phyloP scores from a whole-genome alignment of 2,888 invertebrate species.

The Blera fallax region DNA sequence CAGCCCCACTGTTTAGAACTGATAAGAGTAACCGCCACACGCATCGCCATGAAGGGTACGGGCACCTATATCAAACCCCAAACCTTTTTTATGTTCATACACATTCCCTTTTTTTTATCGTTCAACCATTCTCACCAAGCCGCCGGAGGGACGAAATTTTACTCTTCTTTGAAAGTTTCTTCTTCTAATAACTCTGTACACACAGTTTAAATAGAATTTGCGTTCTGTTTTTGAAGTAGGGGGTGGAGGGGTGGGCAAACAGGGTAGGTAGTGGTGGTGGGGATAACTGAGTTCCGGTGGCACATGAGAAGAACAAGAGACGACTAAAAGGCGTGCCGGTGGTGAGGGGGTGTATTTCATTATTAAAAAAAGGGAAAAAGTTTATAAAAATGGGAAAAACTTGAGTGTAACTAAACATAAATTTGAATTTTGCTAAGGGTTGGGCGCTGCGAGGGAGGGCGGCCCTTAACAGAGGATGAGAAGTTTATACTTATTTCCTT shows the following conservation, averaged over 20 bases:
- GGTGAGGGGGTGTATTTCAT: conserved; percentile 77
- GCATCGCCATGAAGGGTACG: conserved; percentile 2
- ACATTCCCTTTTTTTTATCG: background rate
- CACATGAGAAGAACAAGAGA: conserved; percentile 47
- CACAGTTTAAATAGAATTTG: conserved; percentile 80
- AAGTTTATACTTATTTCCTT: conserved; percentile 68
- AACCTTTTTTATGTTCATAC: conserved; percentile 23
- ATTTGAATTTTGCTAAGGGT: conserved; percentile 57
- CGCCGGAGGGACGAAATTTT: conserved; percentile 61
- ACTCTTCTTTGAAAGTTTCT: conserved; percentile 67
- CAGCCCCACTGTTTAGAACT: conserved; percentile 28
- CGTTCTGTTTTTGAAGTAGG: conserved; percentile 69
- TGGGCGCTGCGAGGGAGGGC: background rate
- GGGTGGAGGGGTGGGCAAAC: background rate
- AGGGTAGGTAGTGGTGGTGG: background rate
- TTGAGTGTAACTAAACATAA: conserved; percentile 72
- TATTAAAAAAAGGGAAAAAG: conserved; percentile 79
- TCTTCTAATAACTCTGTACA: conserved; percentile 81
- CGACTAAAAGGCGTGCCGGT: conserved; percentile 24
- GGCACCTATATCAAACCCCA: conserved; percentile 27
- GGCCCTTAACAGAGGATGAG: conserved; percentile 7
- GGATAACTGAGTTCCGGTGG: conserved; percentile 55
- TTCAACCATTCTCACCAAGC: conserved; percentile 37
- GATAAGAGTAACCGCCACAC: conserved; percentile 5
- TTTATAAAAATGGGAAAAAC: conserved; percentile 77